phyloP scores from a whole-genome alignment of 2,888 invertebrate species.

The Microplitis manilae region DNA sequence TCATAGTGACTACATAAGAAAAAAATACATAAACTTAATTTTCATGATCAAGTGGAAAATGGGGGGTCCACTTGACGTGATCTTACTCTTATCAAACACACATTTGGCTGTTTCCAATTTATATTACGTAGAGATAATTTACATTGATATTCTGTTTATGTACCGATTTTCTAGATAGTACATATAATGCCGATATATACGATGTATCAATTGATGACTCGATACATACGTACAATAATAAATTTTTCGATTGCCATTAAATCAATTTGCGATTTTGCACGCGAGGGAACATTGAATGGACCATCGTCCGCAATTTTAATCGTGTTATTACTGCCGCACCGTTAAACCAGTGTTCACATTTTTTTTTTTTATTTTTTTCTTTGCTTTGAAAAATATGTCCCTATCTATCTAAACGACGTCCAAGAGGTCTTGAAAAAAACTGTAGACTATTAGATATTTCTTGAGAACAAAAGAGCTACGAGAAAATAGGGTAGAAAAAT shows the following conservation, averaged over 20 bases:
- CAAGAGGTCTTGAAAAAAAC: slow-evolving; percentile 11
- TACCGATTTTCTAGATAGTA: slow-evolving; percentile 15
- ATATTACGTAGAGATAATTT: slow-evolving; percentile 2
- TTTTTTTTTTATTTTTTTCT: background rate
- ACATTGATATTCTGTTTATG: slow-evolving; percentile 19
- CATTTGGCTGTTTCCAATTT: background rate
- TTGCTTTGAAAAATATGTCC: slow-evolving; percentile 6
- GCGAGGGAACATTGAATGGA: slow-evolving; percentile 9
- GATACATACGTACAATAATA: slow-evolving; percentile 30
- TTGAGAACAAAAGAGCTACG: slow-evolving; percentile 7
- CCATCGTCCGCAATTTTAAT: slow-evolving; percentile 23
- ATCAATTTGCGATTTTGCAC: slow-evolving; percentile 36
- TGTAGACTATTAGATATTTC: slow-evolving; percentile 21
- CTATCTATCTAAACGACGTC: slow-evolving; percentile 21
- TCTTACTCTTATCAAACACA: slow-evolving; percentile 27
- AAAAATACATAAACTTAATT: too few relatives aligned
- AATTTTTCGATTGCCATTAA: slow-evolving; percentile 35
- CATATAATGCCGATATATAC: background rate
- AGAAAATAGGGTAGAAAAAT: background rate
- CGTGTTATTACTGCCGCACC: slow-evolving; percentile 18
- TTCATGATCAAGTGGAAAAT: too few relatives aligned
- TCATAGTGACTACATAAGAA: too few relatives aligned
- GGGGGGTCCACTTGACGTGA: too few relatives aligned
- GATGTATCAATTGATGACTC: slow-evolving; percentile 19
- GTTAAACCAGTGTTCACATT: slow-evolving; percentile 14